Percentiles rank a stretch among this genome's conserved stretches.
Evolutionary conservation across 2,797 vertebrate genomes (phyloP).

Genomic region (Lagocephalus sceleratus): DNA sequence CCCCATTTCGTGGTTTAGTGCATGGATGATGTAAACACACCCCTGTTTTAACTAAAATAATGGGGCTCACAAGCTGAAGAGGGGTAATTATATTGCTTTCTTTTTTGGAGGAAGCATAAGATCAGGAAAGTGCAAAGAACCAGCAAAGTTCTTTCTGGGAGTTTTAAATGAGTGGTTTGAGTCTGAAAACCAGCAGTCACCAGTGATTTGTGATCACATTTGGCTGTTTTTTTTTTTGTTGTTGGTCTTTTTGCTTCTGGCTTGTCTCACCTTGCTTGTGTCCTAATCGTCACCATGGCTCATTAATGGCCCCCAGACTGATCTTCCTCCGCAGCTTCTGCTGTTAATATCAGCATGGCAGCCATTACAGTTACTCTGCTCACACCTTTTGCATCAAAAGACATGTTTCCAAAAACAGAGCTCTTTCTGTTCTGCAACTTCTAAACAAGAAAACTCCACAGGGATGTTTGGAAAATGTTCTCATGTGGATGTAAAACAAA

Average conservation of each 20-base stretch:
- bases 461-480: no score
- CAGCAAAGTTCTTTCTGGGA: no score
- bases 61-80: constrained; percentile 13
- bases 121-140: no score
- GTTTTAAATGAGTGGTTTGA: no score
- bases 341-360: constrained; percentile 39
- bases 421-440: no score
- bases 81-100: not conserved
- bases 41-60: constrained; percentile 20
- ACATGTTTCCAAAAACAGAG: not conserved
- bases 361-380: constrained; percentile 28
- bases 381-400: constrained; percentile 7
- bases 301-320: constrained; percentile 43
- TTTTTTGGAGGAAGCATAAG: constrained; percentile 12
- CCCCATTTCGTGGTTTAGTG: constrained; percentile 43
- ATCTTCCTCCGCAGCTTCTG: constrained; percentile 22
- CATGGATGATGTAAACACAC: constrained; percentile 22
- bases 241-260: no score
- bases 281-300: constrained; percentile 11
- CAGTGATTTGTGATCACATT: no score
- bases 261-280: no score
- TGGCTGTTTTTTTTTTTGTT: no score
- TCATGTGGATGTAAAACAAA: no score
- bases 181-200: no score
- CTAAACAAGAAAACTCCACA: no score